Evolutionary conservation across 2,113 vertebrate species (phyloP), one percentile per base, ranked within the genome.

Genomic region (Bambusicola thoracicus): DNA sequence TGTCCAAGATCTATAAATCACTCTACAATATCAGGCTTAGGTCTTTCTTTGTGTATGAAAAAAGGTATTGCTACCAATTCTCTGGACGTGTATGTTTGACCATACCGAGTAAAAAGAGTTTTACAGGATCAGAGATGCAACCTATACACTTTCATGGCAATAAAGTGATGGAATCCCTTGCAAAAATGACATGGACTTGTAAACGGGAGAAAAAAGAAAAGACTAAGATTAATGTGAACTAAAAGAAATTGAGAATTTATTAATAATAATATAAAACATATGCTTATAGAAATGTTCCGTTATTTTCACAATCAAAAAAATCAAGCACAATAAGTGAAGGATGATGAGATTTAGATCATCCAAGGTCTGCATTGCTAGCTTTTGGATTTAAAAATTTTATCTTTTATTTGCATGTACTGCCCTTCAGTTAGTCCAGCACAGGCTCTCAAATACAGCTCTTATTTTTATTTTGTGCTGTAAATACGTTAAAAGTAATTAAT

Each of bases 221-320:
- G 44, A 18, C 44, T 36, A 73, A 72, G 43, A 61, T 55, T 36
- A 85, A 73, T 21, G 41, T 24, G 63, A 58, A 25, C 5, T 77
- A 73, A 66, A 1, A 55, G 29, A 8, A 10, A 5, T 34, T 76
- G 75, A 9, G 25, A 87, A 61, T 55, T 25, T 15, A 43, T 25
- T 41, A 85, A n/a, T 36, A 29, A 6, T 74, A 27, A 51, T 18
- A 55, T 34, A 81, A 76, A 83, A 11, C 1, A 5, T 4, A 16
- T 3, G 3, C 21, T 61, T 90, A 44, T 8, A 59, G 32, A 72
- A 59, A 43, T 10, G 5, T 53, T 73, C 29, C 62, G 19, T 43
- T 94, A 80, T 61, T 80, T 83, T 77, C 53, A 62, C 30, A 44
- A 69, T 88, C 8, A 58, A 82, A 58, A 53, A 48, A 74, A 82